phyloP scores from a whole-genome alignment of 2,888 invertebrate genomes.

The Cyrtodaria siliqua region DNA sequence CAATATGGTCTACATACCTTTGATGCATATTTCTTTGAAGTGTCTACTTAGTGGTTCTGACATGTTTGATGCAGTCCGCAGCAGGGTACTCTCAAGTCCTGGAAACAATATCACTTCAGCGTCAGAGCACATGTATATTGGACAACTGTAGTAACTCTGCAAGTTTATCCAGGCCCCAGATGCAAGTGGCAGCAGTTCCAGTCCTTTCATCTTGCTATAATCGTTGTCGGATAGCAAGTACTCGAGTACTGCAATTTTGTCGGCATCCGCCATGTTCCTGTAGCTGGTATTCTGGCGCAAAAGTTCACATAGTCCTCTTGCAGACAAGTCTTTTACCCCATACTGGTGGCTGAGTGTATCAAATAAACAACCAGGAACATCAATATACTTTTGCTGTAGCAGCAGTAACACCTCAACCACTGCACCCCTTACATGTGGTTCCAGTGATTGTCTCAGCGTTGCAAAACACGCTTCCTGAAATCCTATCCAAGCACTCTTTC shows the following conservation, averaged over 20 bases:
- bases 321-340: constrained; percentile 1
- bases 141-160: not conserved
- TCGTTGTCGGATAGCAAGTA: constrained; percentile 31
- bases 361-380: constrained; percentile 7
- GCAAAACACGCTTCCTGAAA: constrained; percentile 5
- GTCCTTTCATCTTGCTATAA: constrained; percentile 18
- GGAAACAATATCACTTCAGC: constrained; percentile 36
- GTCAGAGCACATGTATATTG: constrained; percentile 21
- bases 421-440: not conserved
- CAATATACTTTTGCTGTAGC: constrained; percentile 4
- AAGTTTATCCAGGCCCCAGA: constrained; percentile 37
- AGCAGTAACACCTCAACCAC: not conserved
- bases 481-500: not conserved
- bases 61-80: constrained; percentile 1
- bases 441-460: too few species aligned
- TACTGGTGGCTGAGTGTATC: not conserved
- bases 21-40: too few species aligned
- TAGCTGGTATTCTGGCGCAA: not conserved
- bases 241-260: constrained; percentile 41
- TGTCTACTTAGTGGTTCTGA: too few species aligned
- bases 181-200: constrained; percentile 51
- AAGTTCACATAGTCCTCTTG: constrained; percentile 7
- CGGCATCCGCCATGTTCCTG: constrained; percentile 5
- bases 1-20: too few species aligned
- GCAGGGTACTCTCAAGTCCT: constrained; percentile 33